Evolutionary conservation across 2,888 invertebrate genomes (phyloP).

Genomic region (Drosophila mimica): DNA sequence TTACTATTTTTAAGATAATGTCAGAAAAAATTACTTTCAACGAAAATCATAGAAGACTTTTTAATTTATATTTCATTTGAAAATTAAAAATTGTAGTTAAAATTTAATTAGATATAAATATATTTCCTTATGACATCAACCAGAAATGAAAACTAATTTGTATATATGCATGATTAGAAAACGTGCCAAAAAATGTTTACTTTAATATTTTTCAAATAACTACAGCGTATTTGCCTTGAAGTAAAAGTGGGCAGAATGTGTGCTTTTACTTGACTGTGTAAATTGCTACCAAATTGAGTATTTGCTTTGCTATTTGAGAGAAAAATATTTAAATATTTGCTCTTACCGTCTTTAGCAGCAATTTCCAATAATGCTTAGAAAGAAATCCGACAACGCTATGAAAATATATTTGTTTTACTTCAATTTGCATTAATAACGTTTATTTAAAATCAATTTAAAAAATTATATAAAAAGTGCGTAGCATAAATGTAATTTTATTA

Average conservation of each 20-base stretch:
- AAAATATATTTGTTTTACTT: neutral
- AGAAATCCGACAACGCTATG: neutral
- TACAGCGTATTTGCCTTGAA: neutral
- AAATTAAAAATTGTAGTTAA: neutral
- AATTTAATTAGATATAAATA: neutral
- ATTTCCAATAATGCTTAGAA: neutral
- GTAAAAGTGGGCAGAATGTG: constrained; percentile 12
- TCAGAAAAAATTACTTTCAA: neutral
- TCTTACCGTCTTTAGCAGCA: neutral
- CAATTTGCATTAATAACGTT: neutral
- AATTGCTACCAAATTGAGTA: constrained; percentile 44
- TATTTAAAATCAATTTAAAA: neutral
- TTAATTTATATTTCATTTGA: neutral
- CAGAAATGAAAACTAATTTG: neutral
- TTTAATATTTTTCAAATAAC: neutral
- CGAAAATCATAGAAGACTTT: neutral
- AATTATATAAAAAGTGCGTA: neutral
- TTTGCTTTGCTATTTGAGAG: constrained; percentile 29
- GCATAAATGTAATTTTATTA: neutral
- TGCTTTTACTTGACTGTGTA: constrained; percentile 10
- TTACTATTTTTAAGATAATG: neutral
- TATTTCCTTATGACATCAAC: neutral
- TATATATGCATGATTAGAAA: neutral
- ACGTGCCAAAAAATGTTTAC: neutral
- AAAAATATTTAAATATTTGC: constrained; percentile 5